phyloP scores from a whole-genome alignment of 2,888 invertebrate species.

The Cremastinae sp. region DNA sequence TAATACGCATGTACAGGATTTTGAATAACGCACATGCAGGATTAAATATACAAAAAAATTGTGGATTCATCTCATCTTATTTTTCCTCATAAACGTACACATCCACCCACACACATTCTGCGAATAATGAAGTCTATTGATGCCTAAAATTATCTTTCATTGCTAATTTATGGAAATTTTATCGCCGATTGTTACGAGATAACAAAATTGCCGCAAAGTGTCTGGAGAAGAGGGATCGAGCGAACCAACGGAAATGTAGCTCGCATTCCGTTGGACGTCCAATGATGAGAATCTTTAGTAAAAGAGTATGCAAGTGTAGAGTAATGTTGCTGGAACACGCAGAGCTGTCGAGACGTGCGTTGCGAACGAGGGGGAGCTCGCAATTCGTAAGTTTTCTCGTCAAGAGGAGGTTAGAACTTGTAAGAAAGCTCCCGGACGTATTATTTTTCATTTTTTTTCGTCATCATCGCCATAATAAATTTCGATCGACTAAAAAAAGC shows the following conservation, averaged over 20 bases:
- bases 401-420: slow-evolving; percentile 25
- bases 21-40: slow-evolving; percentile 39
- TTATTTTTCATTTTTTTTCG: slow-evolving; percentile 2
- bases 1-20: slow-evolving; percentile 41
- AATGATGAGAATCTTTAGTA: slow-evolving; percentile 21
- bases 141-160: neutral
- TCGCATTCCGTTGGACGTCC: slow-evolving; percentile 48
- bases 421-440: slow-evolving; percentile 6
- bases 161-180: neutral
- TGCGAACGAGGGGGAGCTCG: neutral
- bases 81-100: neutral
- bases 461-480: slow-evolving; percentile 12
- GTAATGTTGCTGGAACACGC: slow-evolving; percentile 32
- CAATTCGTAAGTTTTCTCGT: neutral
- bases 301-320: slow-evolving; percentile 16
- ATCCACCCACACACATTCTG: no score
- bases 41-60: slow-evolving; percentile 35
- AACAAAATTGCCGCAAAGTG: neutral
- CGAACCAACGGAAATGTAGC: slow-evolving; percentile 44
- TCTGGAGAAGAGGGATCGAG: slow-evolving; percentile 4
- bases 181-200: neutral
- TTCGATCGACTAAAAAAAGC: neutral
- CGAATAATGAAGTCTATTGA: no score
- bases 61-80: neutral
- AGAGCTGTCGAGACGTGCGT: slow-evolving; percentile 1